A percentile compares a stretch with the other conserved stretches of the same genome.
Conservation (phyloP, 2,888 invertebrate species). For the Eristalis intricaria region DNA sequence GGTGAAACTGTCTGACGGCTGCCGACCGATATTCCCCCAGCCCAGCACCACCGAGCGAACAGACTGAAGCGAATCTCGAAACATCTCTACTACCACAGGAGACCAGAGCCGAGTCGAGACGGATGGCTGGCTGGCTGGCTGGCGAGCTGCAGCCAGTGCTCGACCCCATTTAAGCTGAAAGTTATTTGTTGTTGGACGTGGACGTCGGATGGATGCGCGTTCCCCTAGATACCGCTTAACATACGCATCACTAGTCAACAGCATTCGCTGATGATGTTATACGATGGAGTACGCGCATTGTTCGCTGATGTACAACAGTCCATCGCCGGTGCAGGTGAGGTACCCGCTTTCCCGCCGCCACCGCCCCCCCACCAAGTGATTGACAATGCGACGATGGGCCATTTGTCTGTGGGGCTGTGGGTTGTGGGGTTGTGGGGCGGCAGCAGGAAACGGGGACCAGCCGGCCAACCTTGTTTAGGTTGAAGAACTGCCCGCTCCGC, state of each 20-base stretch:
- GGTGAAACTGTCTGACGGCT: constrained; percentile 63
- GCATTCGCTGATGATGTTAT: constrained; percentile 58
- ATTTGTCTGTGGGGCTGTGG: background rate
- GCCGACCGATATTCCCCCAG: constrained; percentile 60
- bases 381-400: constrained; percentile 59
- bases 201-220: constrained; percentile 28
- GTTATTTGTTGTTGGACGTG: constrained; percentile 47
- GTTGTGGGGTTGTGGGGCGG: constrained; percentile 13
- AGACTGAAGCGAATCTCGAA: constrained; percentile 50
- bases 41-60: background rate
- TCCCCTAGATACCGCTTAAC: constrained; percentile 67
- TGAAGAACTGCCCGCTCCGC: constrained; percentile 21
- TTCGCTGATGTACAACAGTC: constrained; percentile 39
- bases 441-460: constrained; percentile 21
- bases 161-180: constrained; percentile 62
- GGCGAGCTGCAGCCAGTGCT: constrained; percentile 36
- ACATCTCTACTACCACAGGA: constrained; percentile 35
- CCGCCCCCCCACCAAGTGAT: constrained; percentile 30
- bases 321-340: constrained; percentile 38
- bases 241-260: constrained; percentile 67
- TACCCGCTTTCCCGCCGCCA: background rate
- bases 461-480: background rate
- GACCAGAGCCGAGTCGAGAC: constrained; percentile 15
- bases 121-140: constrained; percentile 6
- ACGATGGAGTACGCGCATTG: constrained; percentile 47